These are phyloP conservation scores for Nerophis ophidion DNA, from an alignment of 2,113 vertebrate species.

Conservation along the genomic window DNA sequence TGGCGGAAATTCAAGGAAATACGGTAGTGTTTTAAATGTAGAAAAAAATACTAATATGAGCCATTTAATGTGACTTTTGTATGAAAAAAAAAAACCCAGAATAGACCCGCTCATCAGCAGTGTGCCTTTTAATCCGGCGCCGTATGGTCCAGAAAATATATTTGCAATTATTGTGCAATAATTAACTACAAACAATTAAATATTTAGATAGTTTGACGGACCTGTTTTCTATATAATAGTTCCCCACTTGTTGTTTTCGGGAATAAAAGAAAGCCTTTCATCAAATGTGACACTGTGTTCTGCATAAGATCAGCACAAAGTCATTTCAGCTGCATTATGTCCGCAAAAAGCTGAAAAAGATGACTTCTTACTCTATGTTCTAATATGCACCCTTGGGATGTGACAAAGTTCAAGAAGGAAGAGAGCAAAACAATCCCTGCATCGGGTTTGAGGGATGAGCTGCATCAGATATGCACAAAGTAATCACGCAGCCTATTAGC, in stretches of 20 bases:
- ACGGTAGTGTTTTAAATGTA: too few relatives aligned
- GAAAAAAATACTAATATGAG: too few relatives aligned
- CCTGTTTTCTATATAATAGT: constrained; percentile 10
- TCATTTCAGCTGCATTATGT: constrained; percentile 60
- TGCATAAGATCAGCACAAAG: constrained; percentile 58
- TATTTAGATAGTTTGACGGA: not conserved
- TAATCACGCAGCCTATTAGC: constrained; percentile 52
- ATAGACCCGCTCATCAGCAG: too few relatives aligned
- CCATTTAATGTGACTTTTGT: too few relatives aligned
- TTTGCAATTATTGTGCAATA: too few relatives aligned
- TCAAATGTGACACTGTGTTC: constrained; percentile 35
- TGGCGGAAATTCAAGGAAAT: too few relatives aligned
- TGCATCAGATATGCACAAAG: constrained; percentile 49
- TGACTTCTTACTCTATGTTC: constrained; percentile 64
- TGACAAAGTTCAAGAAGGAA: constrained; percentile 48
- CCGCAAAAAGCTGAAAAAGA: constrained; percentile 66
- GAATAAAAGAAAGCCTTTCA: constrained; percentile 20
- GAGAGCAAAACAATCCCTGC: constrained; percentile 40
- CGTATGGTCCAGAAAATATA: too few relatives aligned
- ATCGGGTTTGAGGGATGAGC: constrained; percentile 57
- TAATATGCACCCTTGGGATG: constrained; percentile 64
- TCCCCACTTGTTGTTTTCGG: constrained; percentile 24
- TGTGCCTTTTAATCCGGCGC: too few relatives aligned
- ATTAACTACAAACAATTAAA: too few relatives aligned
- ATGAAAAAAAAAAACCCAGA: too few relatives aligned